A percentile compares a stretch with the other conserved stretches of the same genome.
These are phyloP conservation scores for Tribolium madens DNA, from an alignment of 1,140 invertebrate species.

Conservation along the genomic window DNA sequence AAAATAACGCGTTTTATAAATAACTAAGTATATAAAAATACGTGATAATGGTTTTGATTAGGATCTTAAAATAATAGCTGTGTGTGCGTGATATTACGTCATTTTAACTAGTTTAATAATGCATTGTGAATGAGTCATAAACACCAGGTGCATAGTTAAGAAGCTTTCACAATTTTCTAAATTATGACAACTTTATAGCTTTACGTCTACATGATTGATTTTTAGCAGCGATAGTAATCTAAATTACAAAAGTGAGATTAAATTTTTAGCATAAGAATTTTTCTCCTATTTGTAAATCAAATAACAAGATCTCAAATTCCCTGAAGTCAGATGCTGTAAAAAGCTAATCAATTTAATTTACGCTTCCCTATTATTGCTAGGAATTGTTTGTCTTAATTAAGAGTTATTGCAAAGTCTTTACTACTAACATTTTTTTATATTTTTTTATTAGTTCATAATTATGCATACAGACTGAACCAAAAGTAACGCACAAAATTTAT, in stretches of 20 bases:
- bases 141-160: constrained; percentile 17
- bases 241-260: not conserved
- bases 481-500: too few relatives aligned
- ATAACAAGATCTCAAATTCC: not conserved
- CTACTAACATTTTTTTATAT: not conserved
- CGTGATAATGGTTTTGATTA: constrained; percentile 3
- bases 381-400: not conserved
- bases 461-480: too few relatives aligned
- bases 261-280: not conserved
- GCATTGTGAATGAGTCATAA: constrained; percentile 26
- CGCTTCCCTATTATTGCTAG: not conserved
- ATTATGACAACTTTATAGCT: not conserved
- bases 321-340: not conserved
- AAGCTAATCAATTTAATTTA: not conserved
- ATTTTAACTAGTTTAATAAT: constrained; percentile 5
- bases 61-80: not conserved
- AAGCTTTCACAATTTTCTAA: not conserved
- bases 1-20: not conserved
- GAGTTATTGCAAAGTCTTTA: not conserved
- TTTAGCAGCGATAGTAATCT: not conserved
- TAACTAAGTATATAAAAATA: not conserved
- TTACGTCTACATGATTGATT: not conserved
- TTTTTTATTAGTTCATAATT: too few relatives aligned
- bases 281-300: not conserved
- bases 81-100: constrained; percentile 20